These are phyloP conservation scores for Watsonalla binaria DNA, from an alignment of 2,888 invertebrate species.

Conservation along the genomic window DNA sequence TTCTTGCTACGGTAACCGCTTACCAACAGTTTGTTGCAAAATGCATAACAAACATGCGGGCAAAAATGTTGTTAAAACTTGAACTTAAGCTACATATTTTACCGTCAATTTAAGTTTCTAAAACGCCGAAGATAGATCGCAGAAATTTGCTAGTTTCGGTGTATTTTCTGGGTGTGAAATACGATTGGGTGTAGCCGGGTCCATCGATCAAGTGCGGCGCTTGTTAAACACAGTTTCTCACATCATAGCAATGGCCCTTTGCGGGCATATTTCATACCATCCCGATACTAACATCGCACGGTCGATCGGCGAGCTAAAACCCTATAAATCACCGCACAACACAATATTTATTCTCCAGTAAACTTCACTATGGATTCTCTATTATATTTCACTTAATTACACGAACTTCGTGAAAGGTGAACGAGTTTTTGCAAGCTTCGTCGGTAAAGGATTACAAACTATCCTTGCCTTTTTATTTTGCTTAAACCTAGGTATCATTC, in stretches of 20 bases:
- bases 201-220: constrained; percentile 66
- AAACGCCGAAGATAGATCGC: constrained; percentile 15
- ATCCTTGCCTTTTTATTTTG: no score
- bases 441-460: no score
- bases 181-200: constrained; percentile 49
- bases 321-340: constrained; percentile 74
- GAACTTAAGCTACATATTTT: neutral
- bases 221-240: constrained; percentile 77
- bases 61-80: no score
- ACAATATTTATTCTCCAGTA: constrained; percentile 73
- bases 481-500: no score
- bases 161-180: constrained; percentile 58
- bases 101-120: neutral
- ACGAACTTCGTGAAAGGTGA: neutral
- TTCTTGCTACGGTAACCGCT: no score
- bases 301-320: constrained; percentile 60
- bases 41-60: no score
- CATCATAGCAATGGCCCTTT: constrained; percentile 73
- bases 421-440: neutral
- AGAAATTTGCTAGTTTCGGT: constrained; percentile 51
- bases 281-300: constrained; percentile 69
- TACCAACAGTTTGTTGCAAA: no score
- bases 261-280: constrained; percentile 75
- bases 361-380: constrained; percentile 52
- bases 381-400: constrained; percentile 25